Evolutionary conservation across 2,888 invertebrate genomes (phyloP).

Genomic region (Harpagoxenus sublaevis): DNA sequence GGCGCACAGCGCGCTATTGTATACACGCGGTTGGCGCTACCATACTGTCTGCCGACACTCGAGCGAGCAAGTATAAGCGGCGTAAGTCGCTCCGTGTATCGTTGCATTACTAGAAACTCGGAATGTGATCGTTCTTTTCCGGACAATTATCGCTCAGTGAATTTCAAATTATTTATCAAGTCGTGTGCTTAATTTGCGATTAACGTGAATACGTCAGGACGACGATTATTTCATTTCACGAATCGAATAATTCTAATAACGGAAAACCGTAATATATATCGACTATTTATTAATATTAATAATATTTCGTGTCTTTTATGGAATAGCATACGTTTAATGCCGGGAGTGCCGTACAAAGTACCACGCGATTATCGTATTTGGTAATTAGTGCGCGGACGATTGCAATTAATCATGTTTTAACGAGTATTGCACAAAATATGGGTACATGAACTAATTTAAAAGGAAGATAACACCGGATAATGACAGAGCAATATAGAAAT

Average conservation of each 20-base stretch:
- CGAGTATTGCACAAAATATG: not conserved
- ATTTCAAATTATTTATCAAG: not conserved
- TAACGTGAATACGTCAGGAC: not conserved
- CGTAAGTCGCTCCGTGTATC: not conserved
- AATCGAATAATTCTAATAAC: not conserved
- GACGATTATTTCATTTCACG: not conserved
- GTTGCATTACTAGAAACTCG: not conserved
- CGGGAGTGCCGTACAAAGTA: not conserved
- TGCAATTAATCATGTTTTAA: not conserved
- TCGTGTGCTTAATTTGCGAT: not conserved
- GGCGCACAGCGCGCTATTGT: not conserved
- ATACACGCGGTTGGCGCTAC: not conserved
- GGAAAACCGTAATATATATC: not conserved
- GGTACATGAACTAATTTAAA: not conserved
- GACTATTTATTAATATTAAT: not conserved
- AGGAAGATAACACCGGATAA: no score
- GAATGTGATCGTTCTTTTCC: not conserved
- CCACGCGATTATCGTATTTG: not conserved
- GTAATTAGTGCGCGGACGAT: not conserved
- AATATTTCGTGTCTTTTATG: not conserved
- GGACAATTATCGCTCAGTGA: not conserved
- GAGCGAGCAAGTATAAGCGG: not conserved
- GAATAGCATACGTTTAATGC: not conserved
- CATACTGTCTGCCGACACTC: not conserved
- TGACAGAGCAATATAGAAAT: not conserved